Percentiles rank a stretch among this genome's conserved stretches.
Conservation (phyloP, 2,888 invertebrate species). For the Leptinotarsa haldemani region DNA sequence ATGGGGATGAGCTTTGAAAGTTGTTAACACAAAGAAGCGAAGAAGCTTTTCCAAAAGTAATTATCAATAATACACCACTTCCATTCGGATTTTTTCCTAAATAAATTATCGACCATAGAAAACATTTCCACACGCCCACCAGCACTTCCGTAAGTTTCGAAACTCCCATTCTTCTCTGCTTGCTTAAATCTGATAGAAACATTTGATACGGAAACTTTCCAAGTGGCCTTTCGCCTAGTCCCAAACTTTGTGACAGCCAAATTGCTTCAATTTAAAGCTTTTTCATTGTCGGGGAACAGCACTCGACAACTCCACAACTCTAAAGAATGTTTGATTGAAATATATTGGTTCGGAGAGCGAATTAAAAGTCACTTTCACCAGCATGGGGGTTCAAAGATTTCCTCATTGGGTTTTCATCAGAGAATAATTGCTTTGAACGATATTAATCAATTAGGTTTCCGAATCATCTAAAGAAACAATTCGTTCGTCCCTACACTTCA, state of each 20-base stretch:
- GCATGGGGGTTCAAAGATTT: neutral
- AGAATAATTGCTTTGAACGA: neutral
- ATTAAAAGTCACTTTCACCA: slow-evolving; percentile 14
- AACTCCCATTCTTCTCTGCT: slow-evolving; percentile 20
- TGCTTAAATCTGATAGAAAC: slow-evolving; percentile 23
- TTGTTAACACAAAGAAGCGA: no score
- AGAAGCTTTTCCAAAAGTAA: no score
- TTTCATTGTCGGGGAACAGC: slow-evolving; percentile 23
- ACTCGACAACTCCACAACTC: slow-evolving; percentile 26
- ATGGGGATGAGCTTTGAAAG: no score
- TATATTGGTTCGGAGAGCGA: slow-evolving; percentile 31
- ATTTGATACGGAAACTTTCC: slow-evolving; percentile 25
- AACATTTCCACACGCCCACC: slow-evolving; percentile 8
- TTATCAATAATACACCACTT: neutral
- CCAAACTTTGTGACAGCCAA: slow-evolving; percentile 18
- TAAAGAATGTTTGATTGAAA: slow-evolving; percentile 35
- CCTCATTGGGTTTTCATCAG: neutral
- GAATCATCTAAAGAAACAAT: no score
- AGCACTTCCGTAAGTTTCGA: slow-evolving; percentile 11
- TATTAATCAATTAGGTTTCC: neutral
- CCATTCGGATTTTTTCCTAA: neutral
- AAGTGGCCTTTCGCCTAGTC: slow-evolving; percentile 14
- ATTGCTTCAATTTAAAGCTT: slow-evolving; percentile 21
- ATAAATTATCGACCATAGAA: slow-evolving; percentile 1
- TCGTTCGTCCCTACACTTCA: no score